phyloP scores from a whole-genome alignment of 2,113 vertebrate species.

The Casuarius casuarius region DNA sequence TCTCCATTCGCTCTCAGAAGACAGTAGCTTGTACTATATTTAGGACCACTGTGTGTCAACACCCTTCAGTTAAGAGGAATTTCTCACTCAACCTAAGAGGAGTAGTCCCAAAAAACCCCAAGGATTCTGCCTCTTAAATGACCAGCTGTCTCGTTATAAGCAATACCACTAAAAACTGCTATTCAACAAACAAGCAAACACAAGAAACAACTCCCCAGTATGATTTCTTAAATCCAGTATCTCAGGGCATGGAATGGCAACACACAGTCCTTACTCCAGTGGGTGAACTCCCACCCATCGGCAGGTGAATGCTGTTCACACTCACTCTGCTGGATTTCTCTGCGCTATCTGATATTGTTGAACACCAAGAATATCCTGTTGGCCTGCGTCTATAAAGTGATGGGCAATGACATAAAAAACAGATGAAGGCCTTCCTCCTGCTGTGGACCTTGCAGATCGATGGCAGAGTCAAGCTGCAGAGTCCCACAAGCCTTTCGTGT shows the following conservation, averaged over 20 bases:
- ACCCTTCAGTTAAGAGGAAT: slow-evolving; percentile 20
- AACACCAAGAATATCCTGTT: background rate
- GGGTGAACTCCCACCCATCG: background rate
- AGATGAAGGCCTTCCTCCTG: background rate
- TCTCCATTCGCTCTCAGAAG: slow-evolving; percentile 25
- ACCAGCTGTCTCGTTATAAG: background rate
- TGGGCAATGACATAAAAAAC: background rate
- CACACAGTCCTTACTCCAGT: accelerated
- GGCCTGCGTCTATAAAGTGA: accelerated
- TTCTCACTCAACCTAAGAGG: slow-evolving; percentile 28
- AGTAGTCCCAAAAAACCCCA: background rate
- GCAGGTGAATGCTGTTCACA: accelerated
- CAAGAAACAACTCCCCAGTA: background rate
- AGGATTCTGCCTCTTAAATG: background rate
- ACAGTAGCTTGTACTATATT: slow-evolving; percentile 50
- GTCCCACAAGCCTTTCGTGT: background rate
- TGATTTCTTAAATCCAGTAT: background rate
- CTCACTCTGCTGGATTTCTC: background rate
- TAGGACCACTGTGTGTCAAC: slow-evolving; percentile 40
- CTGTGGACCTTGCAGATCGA: background rate
- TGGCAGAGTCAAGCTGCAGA: background rate
- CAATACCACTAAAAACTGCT: background rate
- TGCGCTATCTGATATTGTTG: background rate
- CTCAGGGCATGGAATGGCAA: background rate
- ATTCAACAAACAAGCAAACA: background rate